Percentiles rank a stretch among this genome's conserved stretches.
phyloP scores from a whole-genome alignment of 2,888 invertebrate species.

The Mythimna lalbum region DNA sequence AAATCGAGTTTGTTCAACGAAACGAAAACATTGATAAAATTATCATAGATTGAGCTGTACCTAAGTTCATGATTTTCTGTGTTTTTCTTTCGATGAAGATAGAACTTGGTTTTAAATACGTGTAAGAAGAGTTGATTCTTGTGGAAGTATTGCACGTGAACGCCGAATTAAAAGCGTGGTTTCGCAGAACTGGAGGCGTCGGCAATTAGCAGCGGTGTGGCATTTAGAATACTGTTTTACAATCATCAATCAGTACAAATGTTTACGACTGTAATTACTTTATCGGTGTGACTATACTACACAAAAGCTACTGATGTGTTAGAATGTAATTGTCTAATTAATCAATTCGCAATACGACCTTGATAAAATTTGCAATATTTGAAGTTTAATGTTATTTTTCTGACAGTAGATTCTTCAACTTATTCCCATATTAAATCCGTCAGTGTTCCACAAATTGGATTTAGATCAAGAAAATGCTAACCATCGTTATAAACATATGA shows the following conservation, averaged over 20 bases:
- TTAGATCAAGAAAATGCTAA: neutral
- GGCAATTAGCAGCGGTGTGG: conserved; percentile 60
- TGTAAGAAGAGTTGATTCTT: conserved; percentile 58
- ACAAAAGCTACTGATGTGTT: neutral
- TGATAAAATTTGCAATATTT: neutral
- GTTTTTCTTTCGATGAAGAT: conserved; percentile 30
- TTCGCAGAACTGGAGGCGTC: conserved; percentile 57
- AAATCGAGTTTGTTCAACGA: conserved; percentile 44
- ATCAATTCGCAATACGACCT: neutral
- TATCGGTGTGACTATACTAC: conserved; percentile 9
- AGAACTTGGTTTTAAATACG: conserved; percentile 58
- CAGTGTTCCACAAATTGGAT: neutral
- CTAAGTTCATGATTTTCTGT: conserved; percentile 40
- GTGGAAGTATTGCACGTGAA: conserved; percentile 71
- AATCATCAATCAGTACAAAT: conserved; percentile 51
- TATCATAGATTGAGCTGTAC: conserved; percentile 30
- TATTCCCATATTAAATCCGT: neutral
- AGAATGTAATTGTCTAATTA: neutral
- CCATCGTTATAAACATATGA: neutral
- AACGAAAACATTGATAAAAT: conserved; percentile 33
- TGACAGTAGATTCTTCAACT: neutral
- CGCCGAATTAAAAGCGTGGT: conserved; percentile 70
- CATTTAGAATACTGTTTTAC: conserved; percentile 46
- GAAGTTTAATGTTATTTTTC: neutral
- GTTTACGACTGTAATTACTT: conserved; percentile 26